Conservation (phyloP, 2,888 invertebrate genomes). For the Limnephilus rhombicus region DNA sequence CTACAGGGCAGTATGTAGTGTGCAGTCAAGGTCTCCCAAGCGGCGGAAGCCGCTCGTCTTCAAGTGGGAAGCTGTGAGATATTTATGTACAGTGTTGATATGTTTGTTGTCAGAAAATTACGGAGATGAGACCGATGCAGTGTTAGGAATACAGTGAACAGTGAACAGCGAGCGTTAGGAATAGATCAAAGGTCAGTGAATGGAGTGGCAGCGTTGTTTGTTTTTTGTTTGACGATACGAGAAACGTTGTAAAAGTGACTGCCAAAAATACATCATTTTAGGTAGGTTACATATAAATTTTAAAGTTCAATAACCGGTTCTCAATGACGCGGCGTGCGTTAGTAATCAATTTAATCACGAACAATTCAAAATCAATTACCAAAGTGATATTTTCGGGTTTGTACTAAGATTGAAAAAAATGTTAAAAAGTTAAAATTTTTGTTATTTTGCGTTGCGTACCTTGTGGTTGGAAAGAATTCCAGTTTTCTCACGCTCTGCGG, state of each 20-base stretch:
- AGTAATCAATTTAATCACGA: neutral
- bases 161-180: neutral
- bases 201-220: neutral
- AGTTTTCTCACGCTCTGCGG: neutral
- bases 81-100: neutral
- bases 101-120: neutral
- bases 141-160: neutral
- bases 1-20: neutral
- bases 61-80: neutral
- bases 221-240: neutral
- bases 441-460: no score
- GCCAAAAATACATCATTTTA: neutral
- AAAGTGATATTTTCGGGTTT: neutral
- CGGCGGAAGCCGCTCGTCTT: neutral
- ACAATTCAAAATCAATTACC: neutral
- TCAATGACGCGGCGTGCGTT: neutral
- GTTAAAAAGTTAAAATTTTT: no score
- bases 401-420: neutral
- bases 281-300: neutral
- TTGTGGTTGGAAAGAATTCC: no score
- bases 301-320: neutral
- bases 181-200: constrained; percentile 1
- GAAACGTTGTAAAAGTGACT: neutral
- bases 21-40: neutral
- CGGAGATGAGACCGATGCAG: neutral